Percentiles rank a stretch among this genome's conserved stretches.
These are phyloP conservation scores for Catocala nupta DNA, from an alignment of 2,888 invertebrate genomes.

Conservation along the genomic window DNA sequence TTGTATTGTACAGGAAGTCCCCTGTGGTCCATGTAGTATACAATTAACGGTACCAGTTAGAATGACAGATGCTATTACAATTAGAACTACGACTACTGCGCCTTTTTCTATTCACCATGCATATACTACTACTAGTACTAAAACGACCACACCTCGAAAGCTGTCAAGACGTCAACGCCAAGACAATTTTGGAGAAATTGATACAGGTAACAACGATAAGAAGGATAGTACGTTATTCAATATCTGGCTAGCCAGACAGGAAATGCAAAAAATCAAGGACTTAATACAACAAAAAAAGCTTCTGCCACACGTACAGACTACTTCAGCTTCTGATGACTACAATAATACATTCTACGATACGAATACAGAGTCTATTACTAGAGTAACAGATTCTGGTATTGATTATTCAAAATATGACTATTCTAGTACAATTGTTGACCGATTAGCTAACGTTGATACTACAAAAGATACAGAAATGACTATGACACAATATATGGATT, in stretches of 20 bases:
- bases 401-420: conserved; percentile 23
- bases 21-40: conserved; percentile 69
- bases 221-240: conserved; percentile 50
- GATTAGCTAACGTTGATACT: conserved; percentile 7
- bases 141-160: conserved; percentile 12
- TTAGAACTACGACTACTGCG: conserved; percentile 16
- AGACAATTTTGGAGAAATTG: conserved; percentile 3
- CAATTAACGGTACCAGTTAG: conserved; percentile 40
- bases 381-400: conserved; percentile 14
- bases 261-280: conserved; percentile 61
- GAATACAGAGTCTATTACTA: conserved; percentile 25
- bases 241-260: conserved; percentile 47
- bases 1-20: conserved; percentile 67
- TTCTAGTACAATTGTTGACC: conserved; percentile 16
- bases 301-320: neutral
- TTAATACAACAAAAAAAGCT: conserved; percentile 30
- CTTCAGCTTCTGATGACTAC: conserved; percentile 43
- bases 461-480: conserved; percentile 8
- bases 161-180: conserved; percentile 34
- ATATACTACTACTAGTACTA: conserved; percentile 3
- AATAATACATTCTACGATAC: conserved; percentile 52
- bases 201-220: conserved; percentile 2
- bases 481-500: neutral
- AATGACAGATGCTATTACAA: conserved; percentile 30
- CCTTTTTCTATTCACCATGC: conserved; percentile 17